These are phyloP conservation scores for Orchesella cincta DNA, from an alignment of 1,140 invertebrate genomes.

Conservation along the genomic window DNA sequence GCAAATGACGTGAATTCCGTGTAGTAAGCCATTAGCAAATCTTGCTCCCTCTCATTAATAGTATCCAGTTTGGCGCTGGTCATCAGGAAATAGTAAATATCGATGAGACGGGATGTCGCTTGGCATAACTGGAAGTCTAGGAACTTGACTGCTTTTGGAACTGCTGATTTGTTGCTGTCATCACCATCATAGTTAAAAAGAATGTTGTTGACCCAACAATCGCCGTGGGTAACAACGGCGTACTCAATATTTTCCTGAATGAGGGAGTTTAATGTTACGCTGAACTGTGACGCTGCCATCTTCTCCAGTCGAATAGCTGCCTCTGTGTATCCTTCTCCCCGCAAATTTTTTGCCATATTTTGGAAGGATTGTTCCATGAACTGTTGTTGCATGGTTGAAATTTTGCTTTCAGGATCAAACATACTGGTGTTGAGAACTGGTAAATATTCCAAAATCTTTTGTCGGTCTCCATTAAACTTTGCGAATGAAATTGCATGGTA, in stretches of 20 bases:
- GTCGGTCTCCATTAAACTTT: constrained; percentile 52
- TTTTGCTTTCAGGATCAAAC: constrained; percentile 8
- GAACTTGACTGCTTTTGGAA: constrained; percentile 50
- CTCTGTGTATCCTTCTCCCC: background rate
- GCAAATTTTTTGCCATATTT: constrained; percentile 16
- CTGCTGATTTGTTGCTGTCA: constrained; percentile 33
- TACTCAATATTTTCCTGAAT: background rate
- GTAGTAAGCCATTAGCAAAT: constrained; percentile 36
- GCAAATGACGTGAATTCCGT: constrained; percentile 25
- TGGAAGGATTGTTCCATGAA: constrained; percentile 18
- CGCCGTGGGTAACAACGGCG: constrained; percentile 62
- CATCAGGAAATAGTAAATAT: constrained; percentile 64
- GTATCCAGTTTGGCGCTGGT: constrained; percentile 55
- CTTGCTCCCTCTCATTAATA: constrained; percentile 37
- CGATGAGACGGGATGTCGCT: constrained; percentile 60
- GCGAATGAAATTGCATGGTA: constrained; percentile 56
- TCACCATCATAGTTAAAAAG: constrained; percentile 62
- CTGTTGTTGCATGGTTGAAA: constrained; percentile 3
- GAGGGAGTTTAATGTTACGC: background rate
- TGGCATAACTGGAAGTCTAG: constrained; percentile 61
- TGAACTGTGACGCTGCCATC: constrained; percentile 15
- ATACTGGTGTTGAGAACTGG: constrained; percentile 49
- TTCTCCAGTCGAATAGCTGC: constrained; percentile 25
- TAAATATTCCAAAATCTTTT: constrained; percentile 51
- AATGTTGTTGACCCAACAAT: constrained; percentile 76